Base-by-base conservation (phyloP, 2,888 invertebrate species). In the Mycalesis mineus region DNA sequence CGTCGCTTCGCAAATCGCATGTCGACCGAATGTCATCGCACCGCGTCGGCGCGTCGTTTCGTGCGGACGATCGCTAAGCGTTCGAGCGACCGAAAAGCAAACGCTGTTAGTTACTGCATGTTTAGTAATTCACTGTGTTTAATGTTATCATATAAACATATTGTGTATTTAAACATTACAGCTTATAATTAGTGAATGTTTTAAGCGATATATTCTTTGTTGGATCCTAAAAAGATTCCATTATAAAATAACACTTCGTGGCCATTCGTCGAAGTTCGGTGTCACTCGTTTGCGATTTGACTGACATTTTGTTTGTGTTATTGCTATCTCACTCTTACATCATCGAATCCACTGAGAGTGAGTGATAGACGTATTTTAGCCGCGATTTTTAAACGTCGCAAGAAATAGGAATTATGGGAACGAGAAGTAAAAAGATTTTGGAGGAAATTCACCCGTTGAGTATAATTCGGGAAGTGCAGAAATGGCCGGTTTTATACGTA, bases 401-500 rank as follows among this genome's bases (percentile, higher is more conserved):
- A 37, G 6, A 31, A n/a, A 39, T 8, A 14, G 22, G 37, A 37
- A 47, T 29, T 15, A 64, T 62, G 58, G 39, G 48, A 8, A 50
- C 48, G 29, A 60, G 28, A 39, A 36, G 15, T 65, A 72, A 71
- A 50, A 75, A 71, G 57, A 66, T 77, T 45, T 63, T 77, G 47
- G 72, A 75, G 55, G 75, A 77, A 37, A 68, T 78, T 15, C 71
- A 73, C 44, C 76, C 77, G 1, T 55, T 78, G 48, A 63, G 66
- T n/a, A 68, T 78, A n/a, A 78, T 78, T 14, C 64, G 66, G 4
- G 77, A 77, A 58, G 75, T 78, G 29, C 65, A 78, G 61, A 73
- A 73, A 57, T 72, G 78, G 74, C 78, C 78, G 7, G 70, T 70
- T 7, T 55, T 78, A 47, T 78, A 75, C 58, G 57, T 58, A 31